Base-by-base conservation (phyloP, 2,888 invertebrate species). In the Microdon myrmicae region DNA sequence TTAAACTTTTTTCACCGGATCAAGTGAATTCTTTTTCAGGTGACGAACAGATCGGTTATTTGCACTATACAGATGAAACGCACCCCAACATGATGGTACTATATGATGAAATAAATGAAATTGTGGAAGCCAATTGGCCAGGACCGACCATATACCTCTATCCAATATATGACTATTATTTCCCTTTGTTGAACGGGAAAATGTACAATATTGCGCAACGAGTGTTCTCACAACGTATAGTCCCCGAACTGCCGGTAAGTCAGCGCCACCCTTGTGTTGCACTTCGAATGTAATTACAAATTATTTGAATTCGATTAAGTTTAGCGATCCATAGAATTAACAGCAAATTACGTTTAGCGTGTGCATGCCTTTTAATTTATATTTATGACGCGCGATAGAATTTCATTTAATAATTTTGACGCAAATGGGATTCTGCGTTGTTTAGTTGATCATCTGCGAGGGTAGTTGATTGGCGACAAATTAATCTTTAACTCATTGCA, bases 291-390 rank as follows among this genome's bases (percentile, higher is more conserved):
- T 73, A 77, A 76, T 75, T 76, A 76, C 71, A 39, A 59, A 67
- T 75, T 74, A 76, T 75, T 75, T 74, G 70, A 71, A 75, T 75
- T 76, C 74, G 71, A 76, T 78, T 78, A 76, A 69, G 71, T 70
- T 72, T 75, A 76, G 72, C 74, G 75, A 77, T 73, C 75, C 78
- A 73, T 72, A 75, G 74, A 76, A 77, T 78, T 78, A 77, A 78
- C 73, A 78, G 73, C 71, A 73, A 77, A 78, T 78, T 76, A 71
- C 70, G 76, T 77, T 78, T 77, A 71, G 71, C 69, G 31, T 58
- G 12, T 51, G 35, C 61, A 41, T 35, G 51, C 16, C 32, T 51
- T 37, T 64, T 53, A 64, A 58, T 64, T 61, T 64, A 37, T 47
- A 41, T 56, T 45, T 41, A 41, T 56, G 31, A 49, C 31, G 9